Evolutionary conservation across 2,797 vertebrate genomes (phyloP).

Genomic region (Pelobates cultripes): DNA sequence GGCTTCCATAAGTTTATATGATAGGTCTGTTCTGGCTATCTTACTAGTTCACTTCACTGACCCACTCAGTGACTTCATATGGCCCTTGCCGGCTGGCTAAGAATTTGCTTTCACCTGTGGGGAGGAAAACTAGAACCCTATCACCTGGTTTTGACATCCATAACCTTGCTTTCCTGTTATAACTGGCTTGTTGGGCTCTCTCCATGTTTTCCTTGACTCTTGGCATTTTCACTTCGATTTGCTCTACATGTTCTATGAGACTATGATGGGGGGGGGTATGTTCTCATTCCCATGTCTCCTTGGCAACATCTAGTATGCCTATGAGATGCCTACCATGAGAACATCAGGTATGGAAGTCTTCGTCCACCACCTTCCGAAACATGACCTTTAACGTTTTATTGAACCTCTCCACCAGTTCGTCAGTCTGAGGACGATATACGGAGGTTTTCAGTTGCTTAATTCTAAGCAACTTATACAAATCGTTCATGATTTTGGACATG

Average conservation of each 20-base stretch:
- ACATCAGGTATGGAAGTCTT: too few species aligned
- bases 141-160: background rate
- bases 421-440: too few species aligned
- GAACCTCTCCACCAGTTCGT: too few species aligned
- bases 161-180: slow-evolving; percentile 1
- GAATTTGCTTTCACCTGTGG: slow-evolving; percentile 1
- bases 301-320: slow-evolving; percentile 4
- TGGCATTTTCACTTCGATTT: background rate
- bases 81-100: background rate
- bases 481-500: too few species aligned
- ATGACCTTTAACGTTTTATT: too few species aligned
- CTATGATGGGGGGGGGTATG: background rate
- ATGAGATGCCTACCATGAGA: background rate
- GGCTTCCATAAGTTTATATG: background rate
- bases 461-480: too few species aligned
- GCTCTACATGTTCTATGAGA: background rate
- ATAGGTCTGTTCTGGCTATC: background rate
- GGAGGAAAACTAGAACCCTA: background rate
- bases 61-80: background rate
- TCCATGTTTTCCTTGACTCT: background rate
- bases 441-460: too few species aligned
- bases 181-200: slow-evolving; percentile 7
- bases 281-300: background rate
- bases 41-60: background rate
- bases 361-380: too few species aligned